These are phyloP conservation scores for Crocuta crocuta DNA, from an alignment of 2,113 vertebrate species.

Conservation along the genomic window DNA sequence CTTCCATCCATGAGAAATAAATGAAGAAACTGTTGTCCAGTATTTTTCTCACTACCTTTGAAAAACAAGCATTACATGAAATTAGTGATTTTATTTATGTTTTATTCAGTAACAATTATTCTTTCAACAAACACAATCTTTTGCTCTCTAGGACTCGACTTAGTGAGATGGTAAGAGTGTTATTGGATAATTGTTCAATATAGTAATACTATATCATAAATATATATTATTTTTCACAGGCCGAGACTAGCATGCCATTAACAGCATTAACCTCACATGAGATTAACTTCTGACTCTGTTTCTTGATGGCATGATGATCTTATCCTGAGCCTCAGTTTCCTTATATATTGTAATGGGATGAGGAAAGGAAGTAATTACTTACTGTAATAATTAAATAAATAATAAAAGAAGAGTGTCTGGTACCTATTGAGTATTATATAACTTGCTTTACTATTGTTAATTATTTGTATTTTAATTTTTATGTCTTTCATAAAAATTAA, in stretches of 20 bases:
- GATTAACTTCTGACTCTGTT: neutral
- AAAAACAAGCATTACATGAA: constrained; percentile 73
- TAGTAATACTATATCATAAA: neutral
- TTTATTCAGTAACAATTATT: constrained; percentile 13
- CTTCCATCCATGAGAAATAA: constrained; percentile 91
- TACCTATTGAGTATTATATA: neutral
- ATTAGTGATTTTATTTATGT: constrained; percentile 51
- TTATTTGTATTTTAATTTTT: constrained; percentile 35
- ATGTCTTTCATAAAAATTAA: neutral
- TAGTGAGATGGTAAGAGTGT: neutral
- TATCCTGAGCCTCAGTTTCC: neutral
- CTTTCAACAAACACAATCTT: neutral
- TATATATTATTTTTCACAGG: neutral
- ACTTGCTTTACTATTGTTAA: neutral
- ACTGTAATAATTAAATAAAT: neutral
- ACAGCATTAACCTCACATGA: neutral
- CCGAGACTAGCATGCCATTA: neutral
- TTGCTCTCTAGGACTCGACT: neutral
- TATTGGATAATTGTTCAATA: neutral
- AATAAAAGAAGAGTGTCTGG: neutral
- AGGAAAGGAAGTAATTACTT: neutral
- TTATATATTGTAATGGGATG: neutral
- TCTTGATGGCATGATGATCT: neutral
- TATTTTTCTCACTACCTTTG: constrained; percentile 88
- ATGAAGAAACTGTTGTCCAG: constrained; percentile 90